These are phyloP conservation scores for Actinernus sp. DNA, from an alignment of 92 coral and sea anemone genomes.

Conservation along the genomic window DNA sequence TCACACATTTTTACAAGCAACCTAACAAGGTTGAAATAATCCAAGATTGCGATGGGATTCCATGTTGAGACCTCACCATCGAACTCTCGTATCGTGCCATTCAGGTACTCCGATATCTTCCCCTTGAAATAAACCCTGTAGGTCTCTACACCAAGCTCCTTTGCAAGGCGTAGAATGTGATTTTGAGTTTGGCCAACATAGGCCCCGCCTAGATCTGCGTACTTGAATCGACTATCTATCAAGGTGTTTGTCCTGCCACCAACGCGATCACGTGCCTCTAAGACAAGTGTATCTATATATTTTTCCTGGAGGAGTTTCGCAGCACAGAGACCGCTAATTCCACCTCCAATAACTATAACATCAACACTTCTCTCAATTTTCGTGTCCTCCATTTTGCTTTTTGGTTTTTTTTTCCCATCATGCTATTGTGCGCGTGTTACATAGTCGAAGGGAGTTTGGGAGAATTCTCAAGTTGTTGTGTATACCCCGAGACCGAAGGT, in stretches of 20 bases:
- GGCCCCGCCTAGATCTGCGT: conserved; percentile 94
- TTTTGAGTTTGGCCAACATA: conserved; percentile 96
- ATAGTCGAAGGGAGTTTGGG: too few species aligned
- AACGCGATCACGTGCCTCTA: conserved; percentile 96
- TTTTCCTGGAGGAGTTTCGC: conserved; percentile 76
- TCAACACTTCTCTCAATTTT: too few species aligned
- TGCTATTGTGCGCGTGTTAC: too few species aligned
- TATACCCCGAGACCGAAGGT: too few species aligned
- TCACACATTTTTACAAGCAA: conserved; percentile 78
- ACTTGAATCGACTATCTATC: conserved; percentile 76
- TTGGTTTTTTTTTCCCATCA: too few species aligned
- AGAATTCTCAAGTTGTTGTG: too few species aligned
- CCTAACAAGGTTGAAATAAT: conserved; percentile 77
- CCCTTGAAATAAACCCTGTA: conserved; percentile 85
- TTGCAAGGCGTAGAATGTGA: conserved; percentile 90
- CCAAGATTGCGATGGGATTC: conserved; percentile 92
- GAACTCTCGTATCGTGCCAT: conserved; percentile 67
- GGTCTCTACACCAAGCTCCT: conserved; percentile 88
- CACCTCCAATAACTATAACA: conserved; percentile 94
- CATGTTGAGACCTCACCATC: conserved; percentile 87
- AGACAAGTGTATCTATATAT: conserved; percentile 63
- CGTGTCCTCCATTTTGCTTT: too few species aligned
- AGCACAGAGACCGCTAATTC: conserved; percentile 97
- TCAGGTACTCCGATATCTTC: conserved; percentile 76
- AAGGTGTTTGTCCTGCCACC: conserved; percentile 97